Percentiles rank a stretch among this genome's conserved stretches.
phyloP scores from a whole-genome alignment of 2,888 invertebrate genomes.

The Anthophora plumipes region DNA sequence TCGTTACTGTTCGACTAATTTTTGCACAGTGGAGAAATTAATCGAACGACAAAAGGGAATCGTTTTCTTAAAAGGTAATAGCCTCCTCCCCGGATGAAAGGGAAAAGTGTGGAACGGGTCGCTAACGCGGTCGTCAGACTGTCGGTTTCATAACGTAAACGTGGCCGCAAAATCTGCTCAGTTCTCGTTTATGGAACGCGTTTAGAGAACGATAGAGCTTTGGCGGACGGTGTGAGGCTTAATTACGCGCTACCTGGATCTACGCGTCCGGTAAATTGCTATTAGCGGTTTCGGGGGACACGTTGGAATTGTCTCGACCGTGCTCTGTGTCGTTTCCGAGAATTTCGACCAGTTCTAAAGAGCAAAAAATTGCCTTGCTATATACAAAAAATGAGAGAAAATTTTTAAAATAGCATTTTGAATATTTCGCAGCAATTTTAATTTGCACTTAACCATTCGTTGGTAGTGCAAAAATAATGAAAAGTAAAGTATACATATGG shows the following conservation, averaged over 20 bases:
- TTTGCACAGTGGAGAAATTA: neutral
- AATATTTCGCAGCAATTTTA: too few species aligned
- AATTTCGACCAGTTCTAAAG: neutral
- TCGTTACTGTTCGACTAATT: neutral
- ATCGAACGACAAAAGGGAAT: neutral
- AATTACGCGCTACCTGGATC: constrained; percentile 65
- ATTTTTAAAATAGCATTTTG: neutral
- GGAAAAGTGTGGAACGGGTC: neutral
- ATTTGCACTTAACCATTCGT: too few species aligned
- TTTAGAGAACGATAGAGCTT: constrained; percentile 42
- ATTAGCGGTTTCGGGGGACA: constrained; percentile 63
- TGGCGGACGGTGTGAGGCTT: constrained; percentile 51
- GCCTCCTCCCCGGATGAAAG: neutral
- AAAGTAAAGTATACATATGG: too few species aligned
- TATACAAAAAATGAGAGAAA: too few species aligned
- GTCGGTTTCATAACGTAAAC: constrained; percentile 49
- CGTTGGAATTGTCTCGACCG: constrained; percentile 21
- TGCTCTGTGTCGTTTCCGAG: neutral
- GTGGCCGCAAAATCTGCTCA: constrained; percentile 64
- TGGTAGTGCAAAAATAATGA: too few species aligned
- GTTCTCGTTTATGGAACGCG: constrained; percentile 45
- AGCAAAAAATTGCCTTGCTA: neutral
- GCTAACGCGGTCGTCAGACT: constrained; percentile 28
- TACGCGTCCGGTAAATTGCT: constrained; percentile 64
- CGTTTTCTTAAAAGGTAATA: neutral